Conservation (phyloP, 2,888 invertebrate genomes). For the Phortica okadai region DNA sequence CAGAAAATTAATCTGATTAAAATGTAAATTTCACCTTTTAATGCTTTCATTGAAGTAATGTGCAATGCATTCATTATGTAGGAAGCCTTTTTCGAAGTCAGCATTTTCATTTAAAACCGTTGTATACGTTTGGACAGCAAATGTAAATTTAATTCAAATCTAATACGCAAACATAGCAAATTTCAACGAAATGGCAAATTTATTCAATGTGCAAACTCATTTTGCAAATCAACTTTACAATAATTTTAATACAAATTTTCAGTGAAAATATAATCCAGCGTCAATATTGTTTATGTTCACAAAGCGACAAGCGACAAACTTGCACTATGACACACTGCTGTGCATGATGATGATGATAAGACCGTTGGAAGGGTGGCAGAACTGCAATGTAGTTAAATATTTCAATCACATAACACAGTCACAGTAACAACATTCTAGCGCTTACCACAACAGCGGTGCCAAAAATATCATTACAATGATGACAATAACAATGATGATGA, state of each 20-base stretch:
- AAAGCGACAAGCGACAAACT: background rate
- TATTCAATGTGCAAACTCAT: background rate
- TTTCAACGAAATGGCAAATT: no score
- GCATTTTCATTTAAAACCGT: no score
- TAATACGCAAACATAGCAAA: no score
- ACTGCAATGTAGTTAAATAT: background rate
- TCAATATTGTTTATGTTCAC: background rate
- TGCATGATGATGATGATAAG: no score
- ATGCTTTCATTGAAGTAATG: background rate
- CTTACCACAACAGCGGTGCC: slow-evolving; percentile 1
- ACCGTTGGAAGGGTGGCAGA: no score
- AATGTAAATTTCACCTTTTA: background rate
- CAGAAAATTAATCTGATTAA: slow-evolving; percentile 5
- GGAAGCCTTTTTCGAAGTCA: background rate
- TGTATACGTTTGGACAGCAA: no score
- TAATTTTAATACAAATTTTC: background rate
- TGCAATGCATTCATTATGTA: background rate
- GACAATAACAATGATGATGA: background rate
- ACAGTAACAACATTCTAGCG: background rate
- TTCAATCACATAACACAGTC: background rate
- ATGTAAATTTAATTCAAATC: no score
- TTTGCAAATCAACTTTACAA: background rate
- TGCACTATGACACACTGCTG: background rate
- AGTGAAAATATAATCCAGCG: background rate
- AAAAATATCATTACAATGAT: background rate